Evolutionary conservation across 2,888 invertebrate genomes (phyloP), one percentile per base, ranked within the genome.

Genomic region (Eupithecia abbreviata): DNA sequence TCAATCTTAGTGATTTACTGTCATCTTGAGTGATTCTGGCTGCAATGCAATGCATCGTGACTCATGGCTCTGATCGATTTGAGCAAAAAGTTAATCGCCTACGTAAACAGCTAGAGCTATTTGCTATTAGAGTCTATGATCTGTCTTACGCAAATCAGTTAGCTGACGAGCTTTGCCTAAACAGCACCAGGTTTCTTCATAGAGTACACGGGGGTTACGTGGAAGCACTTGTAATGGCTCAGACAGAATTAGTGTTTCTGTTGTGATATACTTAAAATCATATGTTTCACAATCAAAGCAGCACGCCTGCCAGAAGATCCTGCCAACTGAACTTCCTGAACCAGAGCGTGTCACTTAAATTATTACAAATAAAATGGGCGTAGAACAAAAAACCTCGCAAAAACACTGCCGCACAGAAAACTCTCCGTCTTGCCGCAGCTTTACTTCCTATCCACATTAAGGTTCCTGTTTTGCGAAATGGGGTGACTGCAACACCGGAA

Each of bases 391-490:
- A 83, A 83, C 78, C 79, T 81, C 69, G 81, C 80, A 82, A 83
- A 86, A 86, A 84, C 82, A 81, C 79, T 82, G 81, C 83, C 80
- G 84, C 82, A 77, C 76, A 73, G 77, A 82, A 80, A 80, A 85
- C 84, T 85, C 82, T 84, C 81, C 86, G 81, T 84, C 84, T 84
- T 85, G 82, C 83, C 82, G 83, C 83, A 84, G 86, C 85, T 84
- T 86, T 86, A 84, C 85, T 87, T 85, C 84, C 84, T 83, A 84
- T 85, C 83, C 83, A 84, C 86, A 86, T 87, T 85, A 85, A 83
- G 74, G 84, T 85, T 83, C 86, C 83, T 86, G 84, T 87, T 86
- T 88, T 88, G 86, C 83, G 82, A 84, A 79, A 77, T 83, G 76
- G 85, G 82, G 80, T 81, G 74, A 51, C 58, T 43, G 10, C 12